These are phyloP conservation scores for Dioctria rufipes DNA, from an alignment of 2,888 invertebrate genomes.

Conservation along the genomic window DNA sequence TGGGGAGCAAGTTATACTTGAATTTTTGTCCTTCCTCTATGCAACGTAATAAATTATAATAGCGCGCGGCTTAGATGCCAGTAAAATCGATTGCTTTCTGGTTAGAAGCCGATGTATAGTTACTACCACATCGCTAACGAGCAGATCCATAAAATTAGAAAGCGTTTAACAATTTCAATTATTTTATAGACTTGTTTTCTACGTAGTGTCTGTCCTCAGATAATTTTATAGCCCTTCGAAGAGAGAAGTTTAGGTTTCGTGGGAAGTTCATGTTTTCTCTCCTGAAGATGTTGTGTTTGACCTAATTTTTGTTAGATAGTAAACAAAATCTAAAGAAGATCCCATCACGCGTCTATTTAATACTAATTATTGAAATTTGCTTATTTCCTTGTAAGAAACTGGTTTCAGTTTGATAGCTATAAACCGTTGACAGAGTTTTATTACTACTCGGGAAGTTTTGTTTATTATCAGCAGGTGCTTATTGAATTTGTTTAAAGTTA, in stretches of 20 bases:
- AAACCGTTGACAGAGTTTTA: too few relatives aligned
- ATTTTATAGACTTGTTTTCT: conserved; percentile 38
- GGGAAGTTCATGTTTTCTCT: neutral
- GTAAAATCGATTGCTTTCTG: conserved; percentile 12
- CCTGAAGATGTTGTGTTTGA: too few relatives aligned
- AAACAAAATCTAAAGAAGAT: too few relatives aligned
- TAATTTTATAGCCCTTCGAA: conserved; percentile 39
- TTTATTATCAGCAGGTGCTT: too few relatives aligned
- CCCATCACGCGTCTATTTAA: too few relatives aligned
- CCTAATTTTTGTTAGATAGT: too few relatives aligned
- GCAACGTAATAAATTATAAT: conserved; percentile 26
- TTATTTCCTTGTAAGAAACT: too few relatives aligned
- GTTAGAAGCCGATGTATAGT: neutral
- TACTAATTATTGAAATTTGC: neutral
- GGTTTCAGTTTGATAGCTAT: too few relatives aligned
- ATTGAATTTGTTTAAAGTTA: too few relatives aligned
- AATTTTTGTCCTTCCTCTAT: conserved; percentile 32
- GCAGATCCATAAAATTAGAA: conserved; percentile 34
- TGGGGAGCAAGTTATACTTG: conserved; percentile 26
- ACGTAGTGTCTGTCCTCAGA: conserved; percentile 4
- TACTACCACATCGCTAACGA: neutral
- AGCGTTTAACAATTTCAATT: conserved; percentile 46
- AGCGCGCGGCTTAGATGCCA: conserved; percentile 7
- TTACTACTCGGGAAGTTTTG: too few relatives aligned
- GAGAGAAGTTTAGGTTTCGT: neutral